Percentiles rank a stretch among this genome's conserved stretches.
These are phyloP conservation scores for Schizopygopsis pylzovi DNA, from an alignment of 2,797 vertebrate species.

Conservation along the genomic window DNA sequence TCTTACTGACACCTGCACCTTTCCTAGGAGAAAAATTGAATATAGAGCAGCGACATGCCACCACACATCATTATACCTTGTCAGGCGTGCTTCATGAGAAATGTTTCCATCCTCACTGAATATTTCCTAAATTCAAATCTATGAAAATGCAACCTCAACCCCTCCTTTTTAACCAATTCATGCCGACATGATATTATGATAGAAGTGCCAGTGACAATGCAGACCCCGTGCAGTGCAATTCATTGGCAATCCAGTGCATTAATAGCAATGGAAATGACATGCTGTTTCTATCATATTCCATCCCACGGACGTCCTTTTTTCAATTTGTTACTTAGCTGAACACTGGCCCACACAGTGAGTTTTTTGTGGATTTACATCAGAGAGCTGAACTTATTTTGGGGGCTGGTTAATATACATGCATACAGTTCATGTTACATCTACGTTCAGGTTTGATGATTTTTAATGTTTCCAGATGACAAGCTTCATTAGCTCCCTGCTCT, in stretches of 20 bases:
- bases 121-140: conserved; percentile 20
- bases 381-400: conserved; percentile 8
- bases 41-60: conserved; percentile 51
- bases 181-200: conserved; percentile 6
- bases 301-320: not conserved
- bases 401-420: conserved; percentile 31
- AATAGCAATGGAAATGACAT: conserved; percentile 11
- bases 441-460: conserved; percentile 45
- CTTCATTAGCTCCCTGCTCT: conserved; percentile 37
- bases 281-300: not conserved
- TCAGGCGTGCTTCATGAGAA: conserved; percentile 12
- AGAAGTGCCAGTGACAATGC: not conserved
- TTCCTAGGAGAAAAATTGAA: conserved; percentile 31
- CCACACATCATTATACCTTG: conserved; percentile 56
- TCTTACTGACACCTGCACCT: conserved; percentile 10
- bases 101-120: not conserved
- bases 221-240: conserved; percentile 12
- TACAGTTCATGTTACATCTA: conserved; percentile 14
- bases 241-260: conserved; percentile 21
- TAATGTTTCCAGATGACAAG: conserved; percentile 48
- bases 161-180: not conserved
- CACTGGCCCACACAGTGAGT: not conserved
- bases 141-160: not conserved
- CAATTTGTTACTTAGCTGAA: not conserved
- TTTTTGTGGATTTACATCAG: not conserved